Conservation (phyloP, 2,888 invertebrate genomes). For the Stenodera caucasica region DNA sequence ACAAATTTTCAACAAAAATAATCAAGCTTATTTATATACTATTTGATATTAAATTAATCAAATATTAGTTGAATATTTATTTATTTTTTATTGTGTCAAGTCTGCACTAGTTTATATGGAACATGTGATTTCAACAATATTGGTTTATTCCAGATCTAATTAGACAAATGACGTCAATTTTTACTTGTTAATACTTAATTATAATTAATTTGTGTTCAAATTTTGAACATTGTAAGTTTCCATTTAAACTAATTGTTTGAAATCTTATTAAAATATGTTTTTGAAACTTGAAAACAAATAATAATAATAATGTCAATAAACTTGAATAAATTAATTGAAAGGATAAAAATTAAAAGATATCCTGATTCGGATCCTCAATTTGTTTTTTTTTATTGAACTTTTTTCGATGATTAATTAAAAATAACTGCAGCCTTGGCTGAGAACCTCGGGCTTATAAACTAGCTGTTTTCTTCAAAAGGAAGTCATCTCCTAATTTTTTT, state of each 20-base stretch:
- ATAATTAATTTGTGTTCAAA: conserved; percentile 13
- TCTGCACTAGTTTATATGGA: neutral
- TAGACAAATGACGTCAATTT: conserved; percentile 27
- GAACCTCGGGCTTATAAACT: neutral
- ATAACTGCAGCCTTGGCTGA: neutral
- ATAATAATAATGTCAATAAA: conserved; percentile 4
- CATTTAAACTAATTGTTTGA: conserved; percentile 1
- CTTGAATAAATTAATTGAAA: neutral
- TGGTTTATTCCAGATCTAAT: conserved; percentile 33
- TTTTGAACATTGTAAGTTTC: neutral
- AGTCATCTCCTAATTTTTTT: no score
- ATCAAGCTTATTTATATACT: no score
- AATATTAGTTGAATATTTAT: neutral
- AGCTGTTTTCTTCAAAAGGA: no score
- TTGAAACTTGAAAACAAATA: neutral
- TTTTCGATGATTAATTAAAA: neutral
- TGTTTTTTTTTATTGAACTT: neutral
- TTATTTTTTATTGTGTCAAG: no score
- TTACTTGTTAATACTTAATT: conserved; percentile 18
- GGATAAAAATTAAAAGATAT: no score
- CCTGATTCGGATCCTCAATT: no score
- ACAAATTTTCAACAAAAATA: neutral
- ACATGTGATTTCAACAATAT: conserved; percentile 5
- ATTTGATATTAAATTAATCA: neutral
- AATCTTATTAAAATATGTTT: no score